Base-by-base conservation (phyloP, 2,888 invertebrate genomes). In the Phengaris alcon region DNA sequence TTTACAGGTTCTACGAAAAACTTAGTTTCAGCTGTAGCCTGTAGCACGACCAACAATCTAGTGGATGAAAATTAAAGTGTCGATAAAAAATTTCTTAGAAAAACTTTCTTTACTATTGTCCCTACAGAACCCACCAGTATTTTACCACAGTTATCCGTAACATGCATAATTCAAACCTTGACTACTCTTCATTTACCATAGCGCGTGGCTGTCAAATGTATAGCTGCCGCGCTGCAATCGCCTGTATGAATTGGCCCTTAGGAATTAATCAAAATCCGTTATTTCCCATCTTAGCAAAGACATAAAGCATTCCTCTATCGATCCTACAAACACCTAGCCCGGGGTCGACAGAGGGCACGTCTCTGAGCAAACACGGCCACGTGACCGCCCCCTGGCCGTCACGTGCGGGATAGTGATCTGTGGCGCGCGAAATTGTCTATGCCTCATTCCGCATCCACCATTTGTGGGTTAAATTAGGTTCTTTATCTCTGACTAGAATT, bases 391-490 rank as follows among this genome's bases (percentile, higher is more conserved):
- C 76, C 80, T 55, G 87, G 86, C 84, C 79, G 86, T 84, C 90
- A 88, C 90, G 90, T 90, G 90, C 81, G 15, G 81, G 89, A 89
- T 88, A 88, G 84, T 83, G 83, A 89, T 89, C 90, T 87, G 83
- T 88, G 84, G 84, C 84, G 85, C 88, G 89, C 87, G 84, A 90
- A 90, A 90, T 91, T 88, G 87, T 88, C 90, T 88, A 83, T 85
- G 86, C 80, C 79, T 77, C 79, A 75, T 75, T 74, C 69, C 54
- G 68, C 68, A 73, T 80, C 78, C 77, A 75, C 76, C 75, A 76
- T 74, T 73, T 12, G 76, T 44, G 13, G 54, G 44, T 55, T 73
- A 73, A 55, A 52, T 55, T 54, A 54, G n/a, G n/a, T 15, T 44
- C 73, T 73, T 73, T 69, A 46, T 69, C 69, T 69, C 46, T 48